Conservation (phyloP, 2,797 vertebrate genomes). For the Hybognathus amarus region DNA sequence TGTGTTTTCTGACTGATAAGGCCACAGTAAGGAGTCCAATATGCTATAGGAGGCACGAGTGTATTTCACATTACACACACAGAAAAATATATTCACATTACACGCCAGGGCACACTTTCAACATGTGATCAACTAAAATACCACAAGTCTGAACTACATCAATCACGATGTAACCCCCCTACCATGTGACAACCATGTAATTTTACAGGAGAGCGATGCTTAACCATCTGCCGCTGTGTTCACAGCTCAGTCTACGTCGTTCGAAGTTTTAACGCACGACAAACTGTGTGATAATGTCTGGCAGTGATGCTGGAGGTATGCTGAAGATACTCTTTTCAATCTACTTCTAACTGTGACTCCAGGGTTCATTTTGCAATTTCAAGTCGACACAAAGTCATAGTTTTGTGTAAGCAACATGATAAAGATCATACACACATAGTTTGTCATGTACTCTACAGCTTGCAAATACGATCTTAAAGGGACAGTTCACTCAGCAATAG, state of each 20-base stretch:
- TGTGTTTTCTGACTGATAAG: constrained; percentile 38
- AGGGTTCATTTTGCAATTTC: constrained; percentile 11
- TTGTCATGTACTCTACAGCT: constrained; percentile 14
- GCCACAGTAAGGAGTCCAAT: constrained; percentile 26
- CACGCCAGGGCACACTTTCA: constrained; percentile 26
- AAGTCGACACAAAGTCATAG: constrained; percentile 15
- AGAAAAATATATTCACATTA: constrained; percentile 27
- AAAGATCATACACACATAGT: constrained; percentile 5
- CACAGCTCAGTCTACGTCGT: constrained; percentile 41
- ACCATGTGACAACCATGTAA: constrained; percentile 37
- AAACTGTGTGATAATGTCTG: constrained; percentile 41
- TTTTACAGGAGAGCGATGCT: constrained; percentile 37
- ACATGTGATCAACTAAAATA: constrained; percentile 43
- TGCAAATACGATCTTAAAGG: background rate
- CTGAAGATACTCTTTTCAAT: background rate
- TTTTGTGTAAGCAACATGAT: constrained; percentile 29
- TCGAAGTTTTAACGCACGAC: constrained; percentile 35
- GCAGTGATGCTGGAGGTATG: constrained; percentile 30
- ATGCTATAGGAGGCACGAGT: constrained; percentile 15
- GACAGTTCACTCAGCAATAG: background rate
- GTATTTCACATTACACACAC: constrained; percentile 8
- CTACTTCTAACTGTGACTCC: constrained; percentile 15
- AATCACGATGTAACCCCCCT: constrained; percentile 35
- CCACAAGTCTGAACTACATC: constrained; percentile 44
- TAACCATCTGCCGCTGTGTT: constrained; percentile 29